Base-by-base conservation (phyloP, 2,797 vertebrate species). In the Crax fasciolata region DNA sequence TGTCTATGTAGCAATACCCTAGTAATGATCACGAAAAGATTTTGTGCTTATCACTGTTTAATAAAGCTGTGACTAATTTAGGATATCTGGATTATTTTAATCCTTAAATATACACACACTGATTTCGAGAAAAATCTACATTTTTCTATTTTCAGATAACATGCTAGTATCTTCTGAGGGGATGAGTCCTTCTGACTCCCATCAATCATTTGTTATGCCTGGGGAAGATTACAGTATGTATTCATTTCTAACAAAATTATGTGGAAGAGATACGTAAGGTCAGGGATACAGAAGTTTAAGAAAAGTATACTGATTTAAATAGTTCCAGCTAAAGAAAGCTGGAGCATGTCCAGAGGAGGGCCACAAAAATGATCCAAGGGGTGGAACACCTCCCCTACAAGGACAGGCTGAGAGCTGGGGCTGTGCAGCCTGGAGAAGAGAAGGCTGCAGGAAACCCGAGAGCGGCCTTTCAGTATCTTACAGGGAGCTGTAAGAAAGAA, bases 191-290 rank as follows among this genome's bases (percentile, higher is more conserved):
- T 89, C 62, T 2, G 6, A 61, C 9, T 81, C 44, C 54, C 75
- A 90, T 81, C 78, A 72, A 83, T 84, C 73, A 90, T 77, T 74
- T 90, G 61, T 80, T 91, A 72, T 87, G 79, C 51, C 82, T 87
- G 67, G 38, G 82, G 63, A 89, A 84, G 80, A 90, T 86, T 84
- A 75, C 57, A 48, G 39, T 44, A 67, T 79, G 38, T 43, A 61
- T 38, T 88, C 46, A 10, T 73, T 89, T 76, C 41, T 28, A 78
- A 49, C 41, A 62, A 46, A 78, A 61, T 87, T 58, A 76, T 81
- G 94, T 94, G 66, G 67, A 95, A 95, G 35, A 89, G 32, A 39
- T 83, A 70, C 30, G 38, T 72, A 71, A 93, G 57, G 32, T 52
- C n/a, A 4, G 39, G 27, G 48, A 94, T 71, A 87, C 17, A 12